These are phyloP conservation scores for Troilus luridus DNA, from an alignment of 2,888 invertebrate genomes.

Conservation along the genomic window DNA sequence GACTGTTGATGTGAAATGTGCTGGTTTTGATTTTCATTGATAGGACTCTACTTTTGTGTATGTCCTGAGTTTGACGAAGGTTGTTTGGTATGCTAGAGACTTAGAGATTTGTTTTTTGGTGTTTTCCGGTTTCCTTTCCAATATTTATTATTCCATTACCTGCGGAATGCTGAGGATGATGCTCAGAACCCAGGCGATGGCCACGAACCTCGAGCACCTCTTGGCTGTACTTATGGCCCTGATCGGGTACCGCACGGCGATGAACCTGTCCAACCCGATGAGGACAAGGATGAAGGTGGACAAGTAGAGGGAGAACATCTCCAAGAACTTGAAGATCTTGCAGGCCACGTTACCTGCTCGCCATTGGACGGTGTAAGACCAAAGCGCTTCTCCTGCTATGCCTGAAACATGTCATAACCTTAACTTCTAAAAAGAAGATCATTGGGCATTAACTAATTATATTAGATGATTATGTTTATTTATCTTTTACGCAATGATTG, in stretches of 20 bases:
- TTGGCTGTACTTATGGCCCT: slow-evolving; percentile 78
- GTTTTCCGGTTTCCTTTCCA: no score
- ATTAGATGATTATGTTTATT: no score
- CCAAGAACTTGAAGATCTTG: slow-evolving; percentile 84
- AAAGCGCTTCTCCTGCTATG: slow-evolving; percentile 84
- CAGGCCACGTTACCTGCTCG: slow-evolving; percentile 82
- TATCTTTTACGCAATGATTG: no score
- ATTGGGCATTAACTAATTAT: no score
- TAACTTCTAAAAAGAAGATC: not conserved
- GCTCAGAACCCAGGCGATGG: slow-evolving; percentile 81
- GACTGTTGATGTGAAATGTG: no score
- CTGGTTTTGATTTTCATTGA: no score
- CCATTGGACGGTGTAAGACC: slow-evolving; percentile 88
- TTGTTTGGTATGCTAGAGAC: no score
- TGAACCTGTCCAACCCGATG: slow-evolving; percentile 86
- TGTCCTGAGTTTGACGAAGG: no score
- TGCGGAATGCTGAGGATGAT: slow-evolving; percentile 84
- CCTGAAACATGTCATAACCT: slow-evolving; percentile 72
- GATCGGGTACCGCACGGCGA: slow-evolving; percentile 85
- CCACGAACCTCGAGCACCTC: slow-evolving; percentile 78
- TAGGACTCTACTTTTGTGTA: no score
- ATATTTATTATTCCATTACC: slow-evolving; percentile 72
- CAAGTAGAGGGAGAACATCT: slow-evolving; percentile 86
- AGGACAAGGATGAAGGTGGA: slow-evolving; percentile 87
- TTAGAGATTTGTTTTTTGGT: no score